Conservation (phyloP, 2,888 invertebrate species). For the Uropetala carovei region DNA sequence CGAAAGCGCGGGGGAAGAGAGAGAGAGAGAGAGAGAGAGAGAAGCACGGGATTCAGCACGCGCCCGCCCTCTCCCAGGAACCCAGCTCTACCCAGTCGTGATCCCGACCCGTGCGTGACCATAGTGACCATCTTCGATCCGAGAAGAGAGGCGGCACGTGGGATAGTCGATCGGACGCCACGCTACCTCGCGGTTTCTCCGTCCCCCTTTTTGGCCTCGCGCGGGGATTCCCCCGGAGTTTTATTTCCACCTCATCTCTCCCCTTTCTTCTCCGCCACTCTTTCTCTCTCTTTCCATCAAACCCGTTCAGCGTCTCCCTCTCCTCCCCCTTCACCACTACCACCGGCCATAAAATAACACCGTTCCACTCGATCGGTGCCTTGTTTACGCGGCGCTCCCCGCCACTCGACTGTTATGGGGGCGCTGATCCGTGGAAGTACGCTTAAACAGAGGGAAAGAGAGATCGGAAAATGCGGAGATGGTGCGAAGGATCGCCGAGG, state of each 20-base stretch:
- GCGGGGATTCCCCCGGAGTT: not conserved
- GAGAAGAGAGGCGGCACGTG: not conserved
- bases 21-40: too few relatives aligned
- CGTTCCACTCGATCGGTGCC: slow-evolving; percentile 28
- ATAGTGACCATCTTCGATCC: slow-evolving; percentile 11
- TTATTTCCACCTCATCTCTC: not conserved
- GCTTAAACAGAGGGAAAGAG: slow-evolving; percentile 7
- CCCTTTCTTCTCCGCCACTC: not conserved
- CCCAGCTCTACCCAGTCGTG: not conserved
- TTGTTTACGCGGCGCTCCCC: slow-evolving; percentile 14
- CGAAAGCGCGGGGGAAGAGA: not conserved
- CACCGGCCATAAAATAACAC: slow-evolving; percentile 31
- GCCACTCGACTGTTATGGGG: slow-evolving; percentile 23
- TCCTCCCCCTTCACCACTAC: not conserved
- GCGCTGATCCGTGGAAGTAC: slow-evolving; percentile 17
- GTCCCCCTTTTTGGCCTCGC: slow-evolving; percentile 5
- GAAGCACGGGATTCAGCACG: not conserved
- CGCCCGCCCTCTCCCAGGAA: not conserved
- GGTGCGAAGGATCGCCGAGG: not conserved
- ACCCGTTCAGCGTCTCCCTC: not conserved
- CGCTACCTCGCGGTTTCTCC: not conserved
- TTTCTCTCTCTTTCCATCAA: not conserved
- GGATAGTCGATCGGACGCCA: not conserved
- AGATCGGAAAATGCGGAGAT: not conserved
- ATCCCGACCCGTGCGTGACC: not conserved